Percentiles rank a stretch among this genome's conserved stretches.
Conservation (phyloP, 1,140 invertebrate species). For the Cepaea nemoralis region DNA sequence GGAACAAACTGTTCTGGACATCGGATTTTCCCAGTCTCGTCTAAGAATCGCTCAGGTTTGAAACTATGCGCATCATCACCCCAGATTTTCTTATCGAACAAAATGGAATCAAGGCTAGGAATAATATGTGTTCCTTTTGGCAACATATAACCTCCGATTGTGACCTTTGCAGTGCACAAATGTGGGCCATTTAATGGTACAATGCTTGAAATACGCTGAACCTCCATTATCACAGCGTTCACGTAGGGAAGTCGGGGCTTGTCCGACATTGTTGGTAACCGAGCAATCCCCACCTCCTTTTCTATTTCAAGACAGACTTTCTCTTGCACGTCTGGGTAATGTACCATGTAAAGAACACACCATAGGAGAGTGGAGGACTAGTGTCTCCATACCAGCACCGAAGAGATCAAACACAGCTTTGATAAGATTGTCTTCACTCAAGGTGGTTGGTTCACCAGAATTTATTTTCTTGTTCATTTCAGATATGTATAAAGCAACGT, state of each 20-base stretch:
- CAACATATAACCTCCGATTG: slow-evolving; percentile 62
- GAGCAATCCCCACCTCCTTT: slow-evolving; percentile 32
- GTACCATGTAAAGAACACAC: neutral
- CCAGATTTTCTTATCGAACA: slow-evolving; percentile 73
- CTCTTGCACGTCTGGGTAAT: slow-evolving; percentile 12
- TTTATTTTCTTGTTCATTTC: slow-evolving; percentile 38
- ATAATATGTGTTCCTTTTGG: slow-evolving; percentile 63
- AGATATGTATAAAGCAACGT: slow-evolving; percentile 49
- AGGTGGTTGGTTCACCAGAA: slow-evolving; percentile 33
- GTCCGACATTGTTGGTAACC: slow-evolving; percentile 43
- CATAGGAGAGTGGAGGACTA: neutral
- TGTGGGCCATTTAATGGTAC: slow-evolving; percentile 66
- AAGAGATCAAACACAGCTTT: slow-evolving; percentile 75
- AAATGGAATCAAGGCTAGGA: slow-evolving; percentile 60
- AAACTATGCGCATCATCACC: slow-evolving; percentile 78
- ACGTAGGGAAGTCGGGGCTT: slow-evolving; percentile 46
- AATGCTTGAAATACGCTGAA: slow-evolving; percentile 43
- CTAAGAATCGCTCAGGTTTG: slow-evolving; percentile 77
- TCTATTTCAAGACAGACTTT: too few species aligned
- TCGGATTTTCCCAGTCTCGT: slow-evolving; percentile 44
- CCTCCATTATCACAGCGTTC: slow-evolving; percentile 51
- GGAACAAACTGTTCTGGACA: slow-evolving; percentile 37
- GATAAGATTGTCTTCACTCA: slow-evolving; percentile 43
- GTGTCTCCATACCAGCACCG: slow-evolving; percentile 91
- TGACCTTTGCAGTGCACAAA: slow-evolving; percentile 51